Evolutionary conservation across 2,888 invertebrate genomes (phyloP).

Genomic region (Eumerus sabulonum): DNA sequence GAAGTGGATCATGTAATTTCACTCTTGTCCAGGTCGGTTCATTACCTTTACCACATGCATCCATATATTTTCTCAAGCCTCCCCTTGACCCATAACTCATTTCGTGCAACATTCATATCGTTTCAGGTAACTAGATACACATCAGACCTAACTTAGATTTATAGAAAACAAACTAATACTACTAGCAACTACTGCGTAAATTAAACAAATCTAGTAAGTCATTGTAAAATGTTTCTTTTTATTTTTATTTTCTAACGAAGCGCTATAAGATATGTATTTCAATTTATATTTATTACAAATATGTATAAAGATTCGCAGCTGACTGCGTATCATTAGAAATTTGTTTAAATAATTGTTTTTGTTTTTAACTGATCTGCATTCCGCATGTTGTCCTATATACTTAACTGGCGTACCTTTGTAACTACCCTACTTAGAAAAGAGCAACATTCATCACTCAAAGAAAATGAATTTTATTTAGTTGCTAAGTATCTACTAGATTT

Average conservation of each 20-base stretch:
- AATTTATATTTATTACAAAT: conserved; percentile 41
- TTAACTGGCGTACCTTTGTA: conserved; percentile 49
- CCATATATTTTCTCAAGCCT: not conserved
- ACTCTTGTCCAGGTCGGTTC: conserved; percentile 61
- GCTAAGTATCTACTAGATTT: conserved; percentile 36
- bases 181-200: conserved; percentile 33
- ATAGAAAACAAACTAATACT: conserved; percentile 3
- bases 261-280: conserved; percentile 42
- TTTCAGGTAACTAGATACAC: conserved; percentile 62
- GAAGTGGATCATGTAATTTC: conserved; percentile 30
- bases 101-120: not conserved
- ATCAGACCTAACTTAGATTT: conserved; percentile 59
- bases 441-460: not conserved
- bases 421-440: not conserved
- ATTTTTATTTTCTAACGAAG: conserved; percentile 33
- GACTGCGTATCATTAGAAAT: too few species aligned
- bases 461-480: not conserved
- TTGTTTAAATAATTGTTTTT: conserved; percentile 13
- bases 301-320: not conserved
- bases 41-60: not conserved
- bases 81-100: too few species aligned
- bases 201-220: conserved; percentile 43
- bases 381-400: not conserved
- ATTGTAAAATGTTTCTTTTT: conserved; percentile 33
- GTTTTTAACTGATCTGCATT: not conserved